Evolutionary conservation across 2,113 vertebrate species (phyloP).

Genomic region (Cyprinodon variegatus): DNA sequence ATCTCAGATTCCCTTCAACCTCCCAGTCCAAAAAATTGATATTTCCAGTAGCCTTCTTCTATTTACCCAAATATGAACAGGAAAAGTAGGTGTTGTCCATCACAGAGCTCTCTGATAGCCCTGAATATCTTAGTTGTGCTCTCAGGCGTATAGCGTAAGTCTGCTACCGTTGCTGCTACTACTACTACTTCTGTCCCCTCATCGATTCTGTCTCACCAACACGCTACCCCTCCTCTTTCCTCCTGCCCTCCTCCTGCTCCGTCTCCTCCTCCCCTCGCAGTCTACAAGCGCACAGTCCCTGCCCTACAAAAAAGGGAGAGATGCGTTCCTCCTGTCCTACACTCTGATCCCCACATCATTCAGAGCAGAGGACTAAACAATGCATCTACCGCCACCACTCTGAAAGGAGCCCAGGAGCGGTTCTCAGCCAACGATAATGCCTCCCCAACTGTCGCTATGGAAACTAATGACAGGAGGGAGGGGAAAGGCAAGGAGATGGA

Average conservation of each 20-base stretch:
- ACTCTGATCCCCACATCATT: slow-evolving; percentile 71
- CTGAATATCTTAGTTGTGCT: slow-evolving; percentile 39
- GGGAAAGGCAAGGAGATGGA: slow-evolving; percentile 15
- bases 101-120: slow-evolving; percentile 12
- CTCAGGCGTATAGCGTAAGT: slow-evolving; percentile 39
- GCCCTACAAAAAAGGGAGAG: slow-evolving; percentile 40
- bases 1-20: slow-evolving; percentile 75
- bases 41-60: slow-evolving; percentile 26
- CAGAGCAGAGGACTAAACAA: slow-evolving; percentile 75
- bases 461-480: slow-evolving; percentile 83
- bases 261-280: slow-evolving; percentile 40
- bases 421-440: slow-evolving; percentile 88
- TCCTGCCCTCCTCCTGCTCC: slow-evolving; percentile 36
- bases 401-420: slow-evolving; percentile 85
- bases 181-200: slow-evolving; percentile 58
- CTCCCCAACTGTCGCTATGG: slow-evolving; percentile 87
- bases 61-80: slow-evolving; percentile 2
- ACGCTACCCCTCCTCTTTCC: slow-evolving; percentile 47
- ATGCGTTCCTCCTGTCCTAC: slow-evolving; percentile 49
- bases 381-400: slow-evolving; percentile 77
- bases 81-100: slow-evolving; percentile 27
- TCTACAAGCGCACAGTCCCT: slow-evolving; percentile 49
- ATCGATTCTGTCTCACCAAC: slow-evolving; percentile 53
- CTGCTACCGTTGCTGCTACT: slow-evolving; percentile 53
- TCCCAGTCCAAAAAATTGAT: slow-evolving; percentile 29